A percentile compares a stretch with the other conserved stretches of the same genome.
These are phyloP conservation scores for Dendroctonus ponderosae DNA, from an alignment of 1,140 invertebrate genomes.

Conservation along the genomic window DNA sequence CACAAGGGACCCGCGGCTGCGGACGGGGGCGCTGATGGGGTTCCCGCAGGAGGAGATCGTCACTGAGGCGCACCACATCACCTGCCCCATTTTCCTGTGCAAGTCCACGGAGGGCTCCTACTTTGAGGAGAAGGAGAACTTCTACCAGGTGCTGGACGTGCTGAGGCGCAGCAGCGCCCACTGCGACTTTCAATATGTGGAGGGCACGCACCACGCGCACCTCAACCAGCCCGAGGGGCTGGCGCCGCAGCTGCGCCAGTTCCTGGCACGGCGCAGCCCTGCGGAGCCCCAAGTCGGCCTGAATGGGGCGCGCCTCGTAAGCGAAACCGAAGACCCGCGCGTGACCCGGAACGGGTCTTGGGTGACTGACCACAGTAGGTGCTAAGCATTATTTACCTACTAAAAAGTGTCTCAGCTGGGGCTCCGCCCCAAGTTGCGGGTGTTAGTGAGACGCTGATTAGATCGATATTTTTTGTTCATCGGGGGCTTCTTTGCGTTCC, in stretches of 20 bases:
- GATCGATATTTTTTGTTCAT: too few relatives aligned
- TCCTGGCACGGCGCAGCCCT: slow-evolving; percentile 42
- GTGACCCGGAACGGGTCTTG: too few relatives aligned
- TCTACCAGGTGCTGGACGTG: slow-evolving; percentile 56
- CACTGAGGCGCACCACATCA: slow-evolving; percentile 34
- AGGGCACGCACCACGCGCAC: slow-evolving; percentile 76
- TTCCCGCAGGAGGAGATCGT: slow-evolving; percentile 50
- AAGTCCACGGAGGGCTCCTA: slow-evolving; percentile 58
- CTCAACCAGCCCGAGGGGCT: slow-evolving; percentile 64
- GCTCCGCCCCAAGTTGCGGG: too few relatives aligned
- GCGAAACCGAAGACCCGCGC: too few relatives aligned
- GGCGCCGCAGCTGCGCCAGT: slow-evolving; percentile 57
- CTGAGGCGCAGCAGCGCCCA: slow-evolving; percentile 56
- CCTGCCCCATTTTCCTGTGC: slow-evolving; percentile 38
- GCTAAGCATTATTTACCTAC: too few relatives aligned
- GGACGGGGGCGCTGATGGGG: slow-evolving; percentile 28
- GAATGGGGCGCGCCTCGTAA: too few relatives aligned
- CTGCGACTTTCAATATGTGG: slow-evolving; percentile 62
- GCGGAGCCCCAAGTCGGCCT: too few relatives aligned
- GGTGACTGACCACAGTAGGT: too few relatives aligned
- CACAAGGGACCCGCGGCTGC: slow-evolving; percentile 51
- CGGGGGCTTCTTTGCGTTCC: too few relatives aligned
- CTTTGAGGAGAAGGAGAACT: slow-evolving; percentile 56
- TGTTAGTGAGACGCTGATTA: too few relatives aligned
- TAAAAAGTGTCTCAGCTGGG: too few relatives aligned